Conservation (phyloP, 2,797 vertebrate genomes). For the Erethizon dorsatum region DNA sequence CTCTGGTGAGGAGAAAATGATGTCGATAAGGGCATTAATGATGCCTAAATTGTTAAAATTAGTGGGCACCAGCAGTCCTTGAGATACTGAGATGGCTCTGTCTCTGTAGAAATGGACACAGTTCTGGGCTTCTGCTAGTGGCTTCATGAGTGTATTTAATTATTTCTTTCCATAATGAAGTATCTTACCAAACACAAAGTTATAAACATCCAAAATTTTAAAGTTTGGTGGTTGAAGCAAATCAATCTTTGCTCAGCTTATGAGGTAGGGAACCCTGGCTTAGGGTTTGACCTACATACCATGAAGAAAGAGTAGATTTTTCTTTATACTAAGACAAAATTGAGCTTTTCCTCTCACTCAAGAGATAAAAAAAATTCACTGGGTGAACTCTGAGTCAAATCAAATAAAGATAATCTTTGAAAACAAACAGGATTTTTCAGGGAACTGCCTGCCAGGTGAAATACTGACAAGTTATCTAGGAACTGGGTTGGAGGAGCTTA, state of each 20-base stretch:
- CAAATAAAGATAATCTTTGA: not conserved
- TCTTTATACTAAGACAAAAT: not conserved
- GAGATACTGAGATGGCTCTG: not conserved
- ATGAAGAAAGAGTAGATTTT: not conserved
- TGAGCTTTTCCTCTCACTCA: not conserved
- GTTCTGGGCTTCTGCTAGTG: not conserved
- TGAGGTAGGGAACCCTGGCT: fast-evolving
- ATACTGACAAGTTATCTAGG: not conserved
- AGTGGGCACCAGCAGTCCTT: fast-evolving
- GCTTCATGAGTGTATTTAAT: not conserved
- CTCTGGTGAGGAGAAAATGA: not conserved
- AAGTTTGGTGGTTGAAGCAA: not conserved
- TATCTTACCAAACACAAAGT: not conserved
- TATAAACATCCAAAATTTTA: not conserved
- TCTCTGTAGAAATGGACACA: not conserved
- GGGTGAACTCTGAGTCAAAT: not conserved
- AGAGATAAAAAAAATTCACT: not conserved
- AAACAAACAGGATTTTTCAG: not conserved
- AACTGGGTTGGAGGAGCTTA: not conserved
- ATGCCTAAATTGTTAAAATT: not conserved
- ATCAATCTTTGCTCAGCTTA: not conserved
- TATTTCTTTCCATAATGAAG: constrained; percentile 25
- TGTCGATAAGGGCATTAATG: not conserved
- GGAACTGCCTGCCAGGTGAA: not conserved
- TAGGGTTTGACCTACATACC: not conserved